Evolutionary conservation across 2,888 invertebrate species (phyloP), one percentile per base, ranked within the genome.

Genomic region (Rhogogaster chlorosoma): DNA sequence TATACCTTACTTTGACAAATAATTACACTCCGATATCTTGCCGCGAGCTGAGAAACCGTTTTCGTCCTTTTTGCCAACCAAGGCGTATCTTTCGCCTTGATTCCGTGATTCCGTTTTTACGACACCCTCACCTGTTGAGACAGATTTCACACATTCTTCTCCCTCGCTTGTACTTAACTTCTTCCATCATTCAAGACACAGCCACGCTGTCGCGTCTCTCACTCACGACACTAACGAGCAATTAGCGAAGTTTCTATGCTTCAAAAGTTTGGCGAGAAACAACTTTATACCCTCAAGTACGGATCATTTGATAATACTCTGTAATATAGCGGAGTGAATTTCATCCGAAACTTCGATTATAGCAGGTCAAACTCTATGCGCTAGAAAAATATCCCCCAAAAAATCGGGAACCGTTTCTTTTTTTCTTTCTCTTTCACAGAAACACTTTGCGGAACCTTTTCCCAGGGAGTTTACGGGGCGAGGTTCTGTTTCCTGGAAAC

Each of bases 151-250:
- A 38, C 57, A 61, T 80, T 61, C 36, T 57, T 80, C 36, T 77
- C 61, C 80, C 12, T 26, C 61, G n/a, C 10, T 53, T 29, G 26
- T 45, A 75, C 42, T 75, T 45, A 75, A 45, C 42, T 75, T 75
- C 42, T 75, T 42, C 75, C 75, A 75, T 75, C 75, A 75, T 75
- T 75, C 75, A 75, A 75, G 75, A 75, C 75, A n/a, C n/a, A 9
- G 45, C 36, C 38, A 32, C 38, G 42, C 7, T 10, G 42, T 36
- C 42, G 29, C n/a, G 78, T n/a, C 45, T 29, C 32, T 57, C 32
- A 6, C 7, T 32, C 22, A 75, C 18, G 32, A 75, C 42, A 36
- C 78, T 78, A 78, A 78, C 32, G 78, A 78, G 53, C 78, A 78
- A 78, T 78, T 78, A 57, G 78, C 53, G 26, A 78, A 78, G 53